Evolutionary conservation across 2,888 invertebrate genomes (phyloP).

Genomic region (Eustalomyia histrio): DNA sequence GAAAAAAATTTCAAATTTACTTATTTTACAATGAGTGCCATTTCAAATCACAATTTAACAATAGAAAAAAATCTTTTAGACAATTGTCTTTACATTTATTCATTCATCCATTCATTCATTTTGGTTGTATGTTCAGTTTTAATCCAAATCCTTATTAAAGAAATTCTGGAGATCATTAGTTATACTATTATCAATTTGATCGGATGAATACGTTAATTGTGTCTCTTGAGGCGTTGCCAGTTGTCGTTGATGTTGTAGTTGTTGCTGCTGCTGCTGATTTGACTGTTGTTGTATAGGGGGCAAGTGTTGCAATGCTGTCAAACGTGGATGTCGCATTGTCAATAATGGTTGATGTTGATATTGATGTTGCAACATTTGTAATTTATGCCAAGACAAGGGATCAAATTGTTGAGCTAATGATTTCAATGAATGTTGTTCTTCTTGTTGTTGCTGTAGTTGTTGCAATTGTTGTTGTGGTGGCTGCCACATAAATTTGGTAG

Average conservation of each 20-base stretch:
- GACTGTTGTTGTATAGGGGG: constrained; percentile 43
- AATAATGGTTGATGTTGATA: constrained; percentile 54
- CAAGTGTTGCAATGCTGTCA: constrained; percentile 61
- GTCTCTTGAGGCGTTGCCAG: constrained; percentile 65
- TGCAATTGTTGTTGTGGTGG: constrained; percentile 22
- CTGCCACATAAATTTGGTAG: constrained; percentile 60
- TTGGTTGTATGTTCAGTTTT: constrained; percentile 5
- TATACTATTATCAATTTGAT: constrained; percentile 50
- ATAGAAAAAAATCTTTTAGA: constrained; percentile 17
- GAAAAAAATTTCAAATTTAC: constrained; percentile 11
- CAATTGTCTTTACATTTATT: constrained; percentile 20
- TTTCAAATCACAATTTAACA: constrained; percentile 40
- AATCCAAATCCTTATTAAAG: constrained; percentile 52
- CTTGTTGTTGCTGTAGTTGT: constrained; percentile 8
- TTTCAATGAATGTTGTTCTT: constrained; percentile 52
- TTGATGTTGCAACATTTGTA: constrained; percentile 62
- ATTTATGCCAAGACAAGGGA: constrained; percentile 66
- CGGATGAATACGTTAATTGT: constrained; percentile 71
- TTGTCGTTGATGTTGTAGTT: constrained; percentile 28
- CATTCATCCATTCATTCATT: neutral
- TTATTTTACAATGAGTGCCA: constrained; percentile 41
- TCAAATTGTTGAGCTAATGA: constrained; percentile 65
- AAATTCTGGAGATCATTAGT: constrained; percentile 59
- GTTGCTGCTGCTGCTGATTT: constrained; percentile 24
- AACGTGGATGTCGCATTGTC: constrained; percentile 62